phyloP scores from a whole-genome alignment of 2,888 invertebrate species.

The Nemurella pictetii region DNA sequence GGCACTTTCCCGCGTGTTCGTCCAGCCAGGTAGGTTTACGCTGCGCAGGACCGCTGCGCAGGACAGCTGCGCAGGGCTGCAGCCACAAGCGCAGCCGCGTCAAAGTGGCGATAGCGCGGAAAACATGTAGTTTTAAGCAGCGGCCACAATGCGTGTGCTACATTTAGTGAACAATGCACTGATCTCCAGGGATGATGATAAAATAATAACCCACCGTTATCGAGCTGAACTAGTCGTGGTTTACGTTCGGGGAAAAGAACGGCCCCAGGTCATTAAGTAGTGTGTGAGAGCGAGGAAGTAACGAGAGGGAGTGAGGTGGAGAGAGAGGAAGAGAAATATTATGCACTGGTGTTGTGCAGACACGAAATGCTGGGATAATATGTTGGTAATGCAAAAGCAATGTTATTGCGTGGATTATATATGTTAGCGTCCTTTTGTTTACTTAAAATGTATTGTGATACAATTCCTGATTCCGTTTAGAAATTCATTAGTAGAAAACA shows the following conservation, averaged over 20 bases:
- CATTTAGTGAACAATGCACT: neutral
- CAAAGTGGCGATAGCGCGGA: neutral
- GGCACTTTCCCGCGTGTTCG: too few species aligned
- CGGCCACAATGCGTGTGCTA: neutral
- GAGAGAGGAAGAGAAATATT: neutral
- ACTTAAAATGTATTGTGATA: neutral
- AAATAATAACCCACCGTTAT: neutral
- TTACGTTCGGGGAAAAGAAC: neutral
- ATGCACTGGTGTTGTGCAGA: neutral
- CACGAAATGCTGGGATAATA: neutral
- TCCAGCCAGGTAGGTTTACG: too few species aligned
- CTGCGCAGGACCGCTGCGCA: too few species aligned
- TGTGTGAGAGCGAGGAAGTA: neutral
- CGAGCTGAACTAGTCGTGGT: neutral
- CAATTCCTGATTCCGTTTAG: neutral
- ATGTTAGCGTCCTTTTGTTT: neutral
- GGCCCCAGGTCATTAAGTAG: neutral
- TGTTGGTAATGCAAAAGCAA: neutral
- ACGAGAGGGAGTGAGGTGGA: neutral
- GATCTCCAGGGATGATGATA: neutral
- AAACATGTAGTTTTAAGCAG: neutral
- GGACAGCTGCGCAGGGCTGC: too few species aligned
- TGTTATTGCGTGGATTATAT: neutral
- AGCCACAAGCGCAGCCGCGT: neutral
- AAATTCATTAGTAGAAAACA: neutral